Base-by-base conservation (phyloP, 2,888 invertebrate genomes). In the Drosophila lutescens region DNA sequence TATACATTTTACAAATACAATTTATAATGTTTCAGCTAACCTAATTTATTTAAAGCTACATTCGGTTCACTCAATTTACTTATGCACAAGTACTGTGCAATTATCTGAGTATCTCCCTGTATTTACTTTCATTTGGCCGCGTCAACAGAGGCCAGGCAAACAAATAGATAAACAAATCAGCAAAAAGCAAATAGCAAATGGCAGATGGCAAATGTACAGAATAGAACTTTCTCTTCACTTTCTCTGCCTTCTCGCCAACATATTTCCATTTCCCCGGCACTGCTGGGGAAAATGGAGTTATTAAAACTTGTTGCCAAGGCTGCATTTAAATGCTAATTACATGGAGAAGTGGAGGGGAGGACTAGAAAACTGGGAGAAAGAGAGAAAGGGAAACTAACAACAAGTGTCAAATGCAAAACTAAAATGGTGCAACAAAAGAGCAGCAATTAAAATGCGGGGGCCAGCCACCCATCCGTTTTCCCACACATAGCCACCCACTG, bases 261-360 rank as follows among this genome's bases (percentile, higher is more conserved):
- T 43, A 68, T 71, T 68, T 58, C 47, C 62, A 62, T 50, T 62
- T 53, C 43, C 47, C 38, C 30, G 30, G 30, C 30, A 30, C 30
- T 49, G 43, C 26, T 44, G 13, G 13, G 30, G 43, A n/a, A 69
- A 78, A 80, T 78, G 50, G 61, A 76, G 79, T 85, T 81, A 76
- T 85, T 56, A 87, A 78, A 87, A 80, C 51, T 80, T 80, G 65
- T 65, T 56, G 34, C 62, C 62, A 49, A 65, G 62, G 62, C 62
- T 46, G 26, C 72, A 60, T 68, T 86, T 80, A 72, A 81, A 80
- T 74, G 65, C 67, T 87, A 87, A 80, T 80, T 85, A 78, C 76
- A 56, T 30, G 67, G 36, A 15, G 4, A 12, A 34, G 1, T 34
- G 34, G 34, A 34, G 10, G 34, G 34, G 32, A 32, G 32, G 10